A percentile compares a stretch with the other conserved stretches of the same genome.
These are phyloP conservation scores for Smutsia gigantea DNA, from an alignment of 2,797 vertebrate genomes.

Conservation along the genomic window DNA sequence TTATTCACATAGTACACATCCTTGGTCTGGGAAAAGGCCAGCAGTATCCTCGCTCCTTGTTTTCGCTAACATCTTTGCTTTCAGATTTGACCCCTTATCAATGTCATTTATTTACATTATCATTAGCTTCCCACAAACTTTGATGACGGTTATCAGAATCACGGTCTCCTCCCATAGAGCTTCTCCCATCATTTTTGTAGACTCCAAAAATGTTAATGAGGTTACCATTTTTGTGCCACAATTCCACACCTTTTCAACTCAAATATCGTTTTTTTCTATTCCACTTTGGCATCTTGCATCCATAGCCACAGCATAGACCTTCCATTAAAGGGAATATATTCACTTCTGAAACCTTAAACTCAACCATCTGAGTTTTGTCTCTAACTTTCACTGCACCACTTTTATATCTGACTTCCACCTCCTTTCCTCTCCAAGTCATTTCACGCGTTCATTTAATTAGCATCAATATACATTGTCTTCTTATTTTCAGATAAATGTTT, in stretches of 20 bases:
- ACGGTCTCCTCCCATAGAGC: not conserved
- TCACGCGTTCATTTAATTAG: not conserved
- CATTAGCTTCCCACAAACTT: not conserved
- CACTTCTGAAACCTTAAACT: not conserved
- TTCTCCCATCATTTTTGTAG: not conserved
- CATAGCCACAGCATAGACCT: not conserved
- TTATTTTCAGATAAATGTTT: constrained; percentile 40
- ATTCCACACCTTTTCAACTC: not conserved
- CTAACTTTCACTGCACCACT: not conserved
- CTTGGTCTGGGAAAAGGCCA: not conserved
- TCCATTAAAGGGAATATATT: not conserved
- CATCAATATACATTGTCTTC: not conserved
- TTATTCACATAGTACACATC: not conserved
- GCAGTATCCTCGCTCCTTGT: not conserved
- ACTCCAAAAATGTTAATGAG: not conserved
- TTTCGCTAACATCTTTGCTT: not conserved
- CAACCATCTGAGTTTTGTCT: not conserved
- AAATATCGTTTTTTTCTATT: not conserved
- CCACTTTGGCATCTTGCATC: not conserved
- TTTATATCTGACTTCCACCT: not conserved
- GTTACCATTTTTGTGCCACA: not conserved
- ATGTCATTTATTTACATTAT: not conserved
- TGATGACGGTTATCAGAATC: not conserved
- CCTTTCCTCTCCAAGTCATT: not conserved
- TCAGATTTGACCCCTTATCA: not conserved